phyloP scores from a whole-genome alignment of 2,113 vertebrate genomes.

The Syngnathus floridae region DNA sequence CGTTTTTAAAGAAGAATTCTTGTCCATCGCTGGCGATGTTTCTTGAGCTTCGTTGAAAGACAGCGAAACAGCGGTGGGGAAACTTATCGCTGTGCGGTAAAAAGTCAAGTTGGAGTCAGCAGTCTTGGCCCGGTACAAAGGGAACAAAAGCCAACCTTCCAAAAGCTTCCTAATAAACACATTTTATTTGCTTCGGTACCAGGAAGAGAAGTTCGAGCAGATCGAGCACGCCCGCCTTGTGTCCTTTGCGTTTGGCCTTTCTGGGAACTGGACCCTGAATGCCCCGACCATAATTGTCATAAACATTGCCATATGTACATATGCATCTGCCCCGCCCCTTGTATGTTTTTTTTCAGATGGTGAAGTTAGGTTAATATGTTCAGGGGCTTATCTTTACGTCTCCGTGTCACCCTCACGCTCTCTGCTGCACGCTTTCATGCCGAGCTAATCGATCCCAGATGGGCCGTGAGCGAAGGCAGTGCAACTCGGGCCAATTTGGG shows the following conservation, averaged over 20 bases:
- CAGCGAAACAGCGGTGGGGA: neutral
- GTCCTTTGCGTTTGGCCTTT: conserved; percentile 23
- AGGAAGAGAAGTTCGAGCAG: too few species aligned
- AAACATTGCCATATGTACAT: conserved; percentile 55
- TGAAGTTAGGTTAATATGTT: conserved; percentile 42
- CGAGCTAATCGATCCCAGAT: conserved; percentile 65
- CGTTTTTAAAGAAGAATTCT: conserved; percentile 17
- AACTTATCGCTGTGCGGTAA: neutral
- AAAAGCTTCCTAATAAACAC: too few species aligned
- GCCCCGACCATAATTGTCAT: conserved; percentile 49
- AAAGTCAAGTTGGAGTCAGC: neutral
- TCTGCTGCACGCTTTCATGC: conserved; percentile 48
- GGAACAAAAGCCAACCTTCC: neutral
- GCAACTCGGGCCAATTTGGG: conserved; percentile 53
- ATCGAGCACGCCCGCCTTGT: conserved; percentile 44
- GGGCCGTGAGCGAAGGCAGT: conserved; percentile 39
- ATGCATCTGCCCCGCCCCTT: conserved; percentile 17
- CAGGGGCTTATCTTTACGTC: conserved; percentile 45
- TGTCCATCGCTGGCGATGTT: neutral
- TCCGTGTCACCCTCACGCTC: conserved; percentile 31
- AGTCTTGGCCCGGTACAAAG: neutral
- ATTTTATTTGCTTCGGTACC: too few species aligned
- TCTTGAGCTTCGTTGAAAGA: neutral
- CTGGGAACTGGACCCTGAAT: conserved; percentile 44
- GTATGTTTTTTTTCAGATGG: conserved; percentile 1